Conservation (phyloP, 1,140 invertebrate genomes). For the Mizuhopecten yessoensis region DNA sequence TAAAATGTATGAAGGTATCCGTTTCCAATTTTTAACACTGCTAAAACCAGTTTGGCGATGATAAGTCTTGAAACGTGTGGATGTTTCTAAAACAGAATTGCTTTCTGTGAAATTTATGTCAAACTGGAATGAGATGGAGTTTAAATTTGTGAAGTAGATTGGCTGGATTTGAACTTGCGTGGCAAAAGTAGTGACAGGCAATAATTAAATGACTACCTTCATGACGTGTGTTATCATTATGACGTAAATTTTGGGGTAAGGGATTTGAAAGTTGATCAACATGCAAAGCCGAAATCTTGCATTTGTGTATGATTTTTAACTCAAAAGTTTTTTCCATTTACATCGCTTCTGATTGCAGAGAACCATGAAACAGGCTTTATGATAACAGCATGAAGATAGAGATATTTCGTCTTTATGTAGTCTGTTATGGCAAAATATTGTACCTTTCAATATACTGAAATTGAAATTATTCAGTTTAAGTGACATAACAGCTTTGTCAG, state of each 20-base stretch:
- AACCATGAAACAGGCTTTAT: too few species aligned
- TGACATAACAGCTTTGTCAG: too few species aligned
- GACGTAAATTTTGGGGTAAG: not conserved
- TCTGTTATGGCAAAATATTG: too few species aligned
- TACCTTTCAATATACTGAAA: too few species aligned
- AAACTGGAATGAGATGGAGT: not conserved
- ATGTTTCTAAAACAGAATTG: constrained; percentile 19
- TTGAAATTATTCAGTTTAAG: too few species aligned
- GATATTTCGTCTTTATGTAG: too few species aligned
- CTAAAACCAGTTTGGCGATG: not conserved
- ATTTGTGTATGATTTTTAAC: too few species aligned
- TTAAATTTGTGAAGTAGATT: constrained; percentile 11
- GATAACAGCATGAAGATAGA: too few species aligned
- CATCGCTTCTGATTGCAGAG: too few species aligned
- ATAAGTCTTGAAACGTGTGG: not conserved
- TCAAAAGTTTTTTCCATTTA: too few species aligned
- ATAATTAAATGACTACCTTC: not conserved
- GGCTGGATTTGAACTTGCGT: not conserved
- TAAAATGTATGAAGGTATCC: not conserved
- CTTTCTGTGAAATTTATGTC: not conserved
- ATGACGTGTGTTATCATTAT: not conserved
- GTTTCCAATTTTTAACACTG: not conserved
- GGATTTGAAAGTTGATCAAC: not conserved
- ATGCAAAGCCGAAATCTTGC: not conserved
- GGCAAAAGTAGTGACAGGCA: not conserved